Conservation (phyloP, 2,888 invertebrate species). For the Caenorhabditis sulstoni region DNA sequence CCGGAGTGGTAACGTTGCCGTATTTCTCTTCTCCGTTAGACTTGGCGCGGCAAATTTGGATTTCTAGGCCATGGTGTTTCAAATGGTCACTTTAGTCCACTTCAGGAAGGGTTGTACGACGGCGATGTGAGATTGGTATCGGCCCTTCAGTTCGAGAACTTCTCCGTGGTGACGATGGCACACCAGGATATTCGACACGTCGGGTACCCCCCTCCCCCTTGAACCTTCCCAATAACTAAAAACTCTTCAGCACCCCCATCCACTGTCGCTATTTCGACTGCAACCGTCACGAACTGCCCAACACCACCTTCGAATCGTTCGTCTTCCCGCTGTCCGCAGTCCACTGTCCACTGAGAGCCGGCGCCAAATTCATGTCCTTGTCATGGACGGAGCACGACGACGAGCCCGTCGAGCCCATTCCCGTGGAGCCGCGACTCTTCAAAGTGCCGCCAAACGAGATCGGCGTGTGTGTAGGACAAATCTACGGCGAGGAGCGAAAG, state of each 20-base stretch:
- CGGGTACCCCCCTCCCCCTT: background rate
- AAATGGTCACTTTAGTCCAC: too few relatives aligned
- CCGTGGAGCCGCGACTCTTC: background rate
- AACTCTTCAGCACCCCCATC: background rate
- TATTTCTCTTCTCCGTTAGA: too few relatives aligned
- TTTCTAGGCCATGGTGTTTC: too few relatives aligned
- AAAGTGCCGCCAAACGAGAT: background rate
- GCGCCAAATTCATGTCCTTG: conserved; percentile 2
- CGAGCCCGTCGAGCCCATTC: background rate
- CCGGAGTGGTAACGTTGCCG: background rate
- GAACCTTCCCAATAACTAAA: background rate
- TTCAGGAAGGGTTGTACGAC: too few relatives aligned
- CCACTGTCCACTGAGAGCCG: conserved; percentile 1
- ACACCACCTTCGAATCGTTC: background rate
- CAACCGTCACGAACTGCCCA: background rate
- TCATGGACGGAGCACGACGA: background rate
- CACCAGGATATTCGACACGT: background rate
- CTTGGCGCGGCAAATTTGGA: too few relatives aligned
- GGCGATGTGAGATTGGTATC: too few relatives aligned
- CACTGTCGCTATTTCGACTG: background rate
- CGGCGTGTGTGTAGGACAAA: conserved; percentile 13
- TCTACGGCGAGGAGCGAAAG: background rate
- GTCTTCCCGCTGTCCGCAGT: background rate
- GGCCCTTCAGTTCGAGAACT: too few relatives aligned
- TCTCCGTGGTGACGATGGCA: too few relatives aligned